A percentile compares a stretch with the other conserved stretches of the same genome.
These are phyloP conservation scores for Hemicentrotus pulcherrimus DNA, from an alignment of 35 echinoderm and acorn worm genomes.

Conservation along the genomic window DNA sequence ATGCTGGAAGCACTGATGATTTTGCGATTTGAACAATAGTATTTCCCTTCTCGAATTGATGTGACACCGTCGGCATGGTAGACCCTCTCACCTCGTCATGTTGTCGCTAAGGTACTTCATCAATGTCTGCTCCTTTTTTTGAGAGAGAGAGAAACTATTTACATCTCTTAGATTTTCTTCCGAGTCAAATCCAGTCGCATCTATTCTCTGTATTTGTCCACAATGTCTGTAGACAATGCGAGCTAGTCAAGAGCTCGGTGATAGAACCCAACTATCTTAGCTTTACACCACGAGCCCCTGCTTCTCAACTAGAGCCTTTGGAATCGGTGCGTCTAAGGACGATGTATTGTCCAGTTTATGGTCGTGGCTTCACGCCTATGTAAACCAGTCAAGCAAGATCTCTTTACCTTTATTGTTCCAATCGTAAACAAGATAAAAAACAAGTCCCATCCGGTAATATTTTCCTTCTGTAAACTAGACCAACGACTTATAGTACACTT, in stretches of 20 bases:
- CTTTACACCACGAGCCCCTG: neutral
- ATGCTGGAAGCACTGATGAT: neutral
- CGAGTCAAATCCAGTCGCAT: neutral
- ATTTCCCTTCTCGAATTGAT: neutral
- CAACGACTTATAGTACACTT: neutral
- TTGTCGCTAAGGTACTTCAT: neutral
- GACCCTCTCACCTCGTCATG: neutral
- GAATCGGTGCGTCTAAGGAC: neutral
- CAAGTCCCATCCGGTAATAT: neutral
- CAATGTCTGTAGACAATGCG: too few relatives aligned
- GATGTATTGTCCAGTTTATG: neutral
- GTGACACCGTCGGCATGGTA: neutral
- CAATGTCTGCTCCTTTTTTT: neutral
- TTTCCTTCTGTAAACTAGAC: neutral
- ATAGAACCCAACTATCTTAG: neutral
- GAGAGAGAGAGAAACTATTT: neutral
- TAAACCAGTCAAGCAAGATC: neutral
- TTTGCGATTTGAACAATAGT: neutral
- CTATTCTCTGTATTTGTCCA: neutral
- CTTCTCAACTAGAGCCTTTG: neutral
- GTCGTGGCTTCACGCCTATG: neutral
- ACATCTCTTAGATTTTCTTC: neutral
- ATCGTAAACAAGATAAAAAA: neutral
- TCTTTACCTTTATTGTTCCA: neutral
- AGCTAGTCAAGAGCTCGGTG: neutral